These are phyloP conservation scores for Carollia perspicillata DNA, from an alignment of 2,113 vertebrate genomes.

Conservation along the genomic window DNA sequence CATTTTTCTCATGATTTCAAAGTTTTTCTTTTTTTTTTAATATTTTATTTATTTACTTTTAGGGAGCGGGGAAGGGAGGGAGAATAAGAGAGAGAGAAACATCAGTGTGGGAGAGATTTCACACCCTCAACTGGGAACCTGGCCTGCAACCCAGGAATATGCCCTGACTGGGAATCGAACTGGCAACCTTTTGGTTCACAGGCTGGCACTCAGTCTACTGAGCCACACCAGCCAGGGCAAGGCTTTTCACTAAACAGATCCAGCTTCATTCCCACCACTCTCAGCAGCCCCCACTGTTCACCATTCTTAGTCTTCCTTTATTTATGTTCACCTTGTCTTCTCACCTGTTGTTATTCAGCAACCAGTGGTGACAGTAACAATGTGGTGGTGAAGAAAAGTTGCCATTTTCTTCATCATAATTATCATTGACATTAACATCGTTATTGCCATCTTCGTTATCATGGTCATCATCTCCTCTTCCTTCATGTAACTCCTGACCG, in stretches of 20 bases:
- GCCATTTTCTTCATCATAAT: background rate
- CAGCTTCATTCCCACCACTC: background rate
- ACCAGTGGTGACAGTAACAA: accelerated
- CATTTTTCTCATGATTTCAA: background rate
- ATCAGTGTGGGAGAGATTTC: too few relatives aligned
- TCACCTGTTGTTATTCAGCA: background rate
- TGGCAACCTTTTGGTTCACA: too few relatives aligned
- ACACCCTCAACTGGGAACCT: too few relatives aligned
- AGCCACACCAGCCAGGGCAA: too few relatives aligned
- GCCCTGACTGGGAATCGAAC: too few relatives aligned
- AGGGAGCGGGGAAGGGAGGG: too few relatives aligned
- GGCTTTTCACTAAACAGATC: background rate
- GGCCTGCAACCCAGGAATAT: too few relatives aligned
- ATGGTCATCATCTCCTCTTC: background rate
- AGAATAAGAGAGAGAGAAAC: too few relatives aligned
- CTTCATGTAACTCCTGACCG: background rate
- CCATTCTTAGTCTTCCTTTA: accelerated
- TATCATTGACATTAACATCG: background rate
- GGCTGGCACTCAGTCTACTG: too few relatives aligned
- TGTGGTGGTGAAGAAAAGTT: background rate
- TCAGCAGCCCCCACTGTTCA: background rate
- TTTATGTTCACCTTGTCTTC: background rate
- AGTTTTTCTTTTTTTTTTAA: too few relatives aligned
- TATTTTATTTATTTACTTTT: too few relatives aligned
- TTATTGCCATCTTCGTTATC: background rate